A percentile compares a stretch with the other conserved stretches of the same genome.
phyloP scores from a whole-genome alignment of 1,140 invertebrate species.

The Asobara japonica region DNA sequence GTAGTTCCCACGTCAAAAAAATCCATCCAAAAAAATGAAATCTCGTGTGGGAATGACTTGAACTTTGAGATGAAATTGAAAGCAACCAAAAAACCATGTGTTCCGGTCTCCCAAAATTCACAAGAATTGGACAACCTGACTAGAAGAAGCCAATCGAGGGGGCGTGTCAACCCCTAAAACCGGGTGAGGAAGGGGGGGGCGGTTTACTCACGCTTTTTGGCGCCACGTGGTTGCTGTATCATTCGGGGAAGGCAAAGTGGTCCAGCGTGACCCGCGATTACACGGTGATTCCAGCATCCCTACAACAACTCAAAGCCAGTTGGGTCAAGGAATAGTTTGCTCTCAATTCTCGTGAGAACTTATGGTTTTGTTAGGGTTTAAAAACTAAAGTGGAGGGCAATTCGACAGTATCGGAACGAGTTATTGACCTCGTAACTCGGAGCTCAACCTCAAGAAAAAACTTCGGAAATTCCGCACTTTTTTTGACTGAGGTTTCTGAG shows the following conservation, averaged over 20 bases:
- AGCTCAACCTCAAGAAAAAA: background rate
- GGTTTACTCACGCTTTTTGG: background rate
- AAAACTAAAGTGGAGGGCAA: background rate
- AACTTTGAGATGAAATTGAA: slow-evolving; percentile 2
- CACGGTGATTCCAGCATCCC: background rate
- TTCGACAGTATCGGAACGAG: slow-evolving; percentile 1
- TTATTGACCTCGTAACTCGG: background rate
- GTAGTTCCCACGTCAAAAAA: too few relatives aligned
- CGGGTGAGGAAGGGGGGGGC: background rate
- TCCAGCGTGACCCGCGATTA: slow-evolving; percentile 13
- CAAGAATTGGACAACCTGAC: background rate
- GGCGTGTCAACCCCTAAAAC: background rate
- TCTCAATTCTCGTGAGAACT: slow-evolving; percentile 12
- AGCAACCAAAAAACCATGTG: background rate
- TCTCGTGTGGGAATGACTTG: background rate
- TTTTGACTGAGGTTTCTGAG: background rate
- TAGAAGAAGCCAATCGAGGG: background rate
- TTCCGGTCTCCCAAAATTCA: background rate
- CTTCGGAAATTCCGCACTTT: background rate
- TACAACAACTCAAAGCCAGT: background rate
- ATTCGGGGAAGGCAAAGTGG: background rate
- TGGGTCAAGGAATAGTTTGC: background rate
- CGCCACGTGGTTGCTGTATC: background rate
- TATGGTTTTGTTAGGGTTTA: background rate
- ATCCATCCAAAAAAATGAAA: too few relatives aligned